Conservation (phyloP, 53 echinoderm and acorn worm genomes). For the Apostichopus leukothele region DNA sequence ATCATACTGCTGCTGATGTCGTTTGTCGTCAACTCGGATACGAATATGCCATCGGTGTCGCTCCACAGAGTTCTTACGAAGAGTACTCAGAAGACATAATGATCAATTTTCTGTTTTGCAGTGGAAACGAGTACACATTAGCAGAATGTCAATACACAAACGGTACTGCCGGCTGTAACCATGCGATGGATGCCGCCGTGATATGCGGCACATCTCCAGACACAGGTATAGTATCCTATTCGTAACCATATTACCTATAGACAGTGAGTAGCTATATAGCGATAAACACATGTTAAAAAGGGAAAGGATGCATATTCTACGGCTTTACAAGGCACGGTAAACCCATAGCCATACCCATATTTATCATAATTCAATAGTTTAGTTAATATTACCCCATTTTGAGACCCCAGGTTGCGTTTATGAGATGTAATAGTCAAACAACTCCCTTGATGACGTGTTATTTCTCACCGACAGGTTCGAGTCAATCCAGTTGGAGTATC, state of each 20-base stretch:
- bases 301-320: too few relatives aligned
- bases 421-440: too few relatives aligned
- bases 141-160: not conserved
- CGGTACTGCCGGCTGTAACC: conserved; percentile 1
- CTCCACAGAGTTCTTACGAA: not conserved
- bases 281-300: too few relatives aligned
- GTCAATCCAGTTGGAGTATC: not conserved
- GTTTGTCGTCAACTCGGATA: conserved; percentile 42
- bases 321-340: too few relatives aligned
- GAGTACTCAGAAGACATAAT: conserved; percentile 23
- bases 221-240: not conserved
- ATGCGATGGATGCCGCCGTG: conserved; percentile 9
- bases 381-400: too few relatives aligned
- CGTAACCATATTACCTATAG: too few relatives aligned
- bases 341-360: too few relatives aligned
- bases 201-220: not conserved
- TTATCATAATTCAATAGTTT: too few relatives aligned
- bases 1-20: not conserved
- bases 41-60: not conserved
- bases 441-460: too few relatives aligned
- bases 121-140: not conserved
- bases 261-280: too few relatives aligned
- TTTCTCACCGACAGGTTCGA: not conserved
- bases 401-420: too few relatives aligned
- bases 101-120: not conserved